Evolutionary conservation across 2,113 vertebrate genomes (phyloP).

Genomic region (Nycticorax nycticorax): DNA sequence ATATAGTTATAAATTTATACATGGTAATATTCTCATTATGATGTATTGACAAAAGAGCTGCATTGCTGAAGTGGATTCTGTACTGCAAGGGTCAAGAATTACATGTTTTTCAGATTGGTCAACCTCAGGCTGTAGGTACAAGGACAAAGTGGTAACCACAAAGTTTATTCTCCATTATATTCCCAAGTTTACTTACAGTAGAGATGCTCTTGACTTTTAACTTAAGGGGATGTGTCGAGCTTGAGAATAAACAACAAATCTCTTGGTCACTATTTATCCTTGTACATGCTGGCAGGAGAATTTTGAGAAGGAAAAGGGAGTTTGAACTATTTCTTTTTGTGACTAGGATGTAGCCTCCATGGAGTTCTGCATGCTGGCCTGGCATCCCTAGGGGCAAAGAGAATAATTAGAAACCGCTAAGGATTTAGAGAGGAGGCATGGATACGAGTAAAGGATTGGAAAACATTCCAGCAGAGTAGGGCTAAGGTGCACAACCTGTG

Average conservation of each 20-base stretch:
- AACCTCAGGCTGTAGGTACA: neutral
- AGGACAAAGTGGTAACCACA: neutral
- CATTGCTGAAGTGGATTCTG: neutral
- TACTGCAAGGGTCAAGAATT: neutral
- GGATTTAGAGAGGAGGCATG: neutral
- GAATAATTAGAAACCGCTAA: neutral
- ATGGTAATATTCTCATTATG: neutral
- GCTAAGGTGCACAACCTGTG: neutral
- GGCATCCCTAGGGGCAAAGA: neutral
- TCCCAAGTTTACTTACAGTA: neutral
- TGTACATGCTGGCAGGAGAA: neutral
- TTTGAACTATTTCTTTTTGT: neutral
- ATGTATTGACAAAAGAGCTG: neutral
- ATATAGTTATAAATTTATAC: neutral
- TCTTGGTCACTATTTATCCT: neutral
- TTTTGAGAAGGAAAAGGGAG: neutral
- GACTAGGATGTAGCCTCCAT: neutral
- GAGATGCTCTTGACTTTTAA: neutral
- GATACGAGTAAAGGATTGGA: neutral
- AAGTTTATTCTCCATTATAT: neutral
- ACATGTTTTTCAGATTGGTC: neutral
- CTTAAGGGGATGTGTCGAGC: neutral
- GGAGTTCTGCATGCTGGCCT: neutral
- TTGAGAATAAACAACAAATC: neutral
- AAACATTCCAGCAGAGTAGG: neutral